Evolutionary conservation across 2,113 vertebrate species (phyloP).

Genomic region (Anoura caudifer): DNA sequence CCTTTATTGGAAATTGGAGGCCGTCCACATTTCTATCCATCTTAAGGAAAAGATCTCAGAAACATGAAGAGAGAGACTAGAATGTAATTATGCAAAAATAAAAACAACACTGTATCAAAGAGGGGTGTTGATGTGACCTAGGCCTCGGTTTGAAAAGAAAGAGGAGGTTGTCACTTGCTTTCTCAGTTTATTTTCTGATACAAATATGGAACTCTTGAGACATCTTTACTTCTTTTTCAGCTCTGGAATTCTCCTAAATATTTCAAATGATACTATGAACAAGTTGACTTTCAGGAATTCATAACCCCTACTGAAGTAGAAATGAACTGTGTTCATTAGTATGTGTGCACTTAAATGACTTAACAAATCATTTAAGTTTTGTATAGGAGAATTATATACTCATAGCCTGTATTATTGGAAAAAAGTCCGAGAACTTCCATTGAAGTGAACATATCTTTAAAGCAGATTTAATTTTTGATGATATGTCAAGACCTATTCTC

Average conservation of each 20-base stretch:
- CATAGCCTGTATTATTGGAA: background rate
- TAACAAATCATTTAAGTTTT: background rate
- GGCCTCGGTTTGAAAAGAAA: background rate
- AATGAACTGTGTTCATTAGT: background rate
- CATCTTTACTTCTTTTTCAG: background rate
- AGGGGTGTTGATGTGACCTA: background rate
- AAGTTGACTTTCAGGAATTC: background rate
- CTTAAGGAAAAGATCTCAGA: background rate
- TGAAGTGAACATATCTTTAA: background rate
- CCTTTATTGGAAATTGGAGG: background rate
- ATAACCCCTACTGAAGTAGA: background rate
- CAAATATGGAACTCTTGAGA: conserved; percentile 1
- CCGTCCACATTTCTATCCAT: background rate
- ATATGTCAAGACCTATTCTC: background rate
- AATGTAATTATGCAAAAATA: conserved; percentile 17
- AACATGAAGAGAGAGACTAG: background rate
- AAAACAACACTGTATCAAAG: background rate
- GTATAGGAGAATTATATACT: conserved; percentile 12
- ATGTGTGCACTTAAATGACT: conserved; percentile 11
- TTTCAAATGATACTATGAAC: conserved; percentile 15
- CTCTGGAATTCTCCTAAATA: background rate
- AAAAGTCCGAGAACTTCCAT: background rate
- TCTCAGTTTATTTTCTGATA: background rate
- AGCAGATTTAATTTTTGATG: conserved; percentile 22
- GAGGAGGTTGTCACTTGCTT: background rate